Evolutionary conservation across 2,797 vertebrate genomes (phyloP).

Genomic region (Melanotaenia pygmaea): DNA sequence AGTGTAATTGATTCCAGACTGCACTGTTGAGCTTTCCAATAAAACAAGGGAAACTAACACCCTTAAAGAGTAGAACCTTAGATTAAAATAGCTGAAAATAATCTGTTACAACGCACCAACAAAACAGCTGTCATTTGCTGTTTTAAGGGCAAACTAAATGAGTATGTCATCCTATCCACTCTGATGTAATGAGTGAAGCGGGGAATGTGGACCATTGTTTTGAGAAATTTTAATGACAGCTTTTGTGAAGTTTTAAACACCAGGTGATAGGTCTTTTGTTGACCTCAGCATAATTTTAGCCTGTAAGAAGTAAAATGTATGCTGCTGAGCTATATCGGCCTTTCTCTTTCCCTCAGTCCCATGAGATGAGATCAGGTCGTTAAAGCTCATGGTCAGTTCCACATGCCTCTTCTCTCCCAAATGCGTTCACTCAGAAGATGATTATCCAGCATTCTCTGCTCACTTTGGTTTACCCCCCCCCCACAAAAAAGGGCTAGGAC

Average conservation of each 20-base stretch:
- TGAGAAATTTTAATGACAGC: conserved; percentile 8
- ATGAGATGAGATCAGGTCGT: conserved; percentile 23
- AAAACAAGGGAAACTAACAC: conserved; percentile 30
- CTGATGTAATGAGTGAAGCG: conserved; percentile 5
- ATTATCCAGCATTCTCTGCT: conserved; percentile 58
- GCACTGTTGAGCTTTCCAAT: conserved; percentile 14
- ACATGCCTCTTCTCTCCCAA: conserved; percentile 36
- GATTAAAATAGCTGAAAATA: conserved; percentile 22
- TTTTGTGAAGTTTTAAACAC: conserved; percentile 12
- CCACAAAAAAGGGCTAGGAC: conserved; percentile 13
- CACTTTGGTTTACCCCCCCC: conserved; percentile 48
- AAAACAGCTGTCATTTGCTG: conserved; percentile 26
- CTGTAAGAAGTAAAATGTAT: conserved; percentile 2
- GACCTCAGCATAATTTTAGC: not conserved
- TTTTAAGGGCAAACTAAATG: conserved; percentile 25
- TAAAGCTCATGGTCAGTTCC: conserved; percentile 36
- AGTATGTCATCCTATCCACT: conserved; percentile 14
- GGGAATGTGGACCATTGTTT: conserved; percentile 30
- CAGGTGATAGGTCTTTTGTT: not conserved
- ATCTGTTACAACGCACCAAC: not conserved
- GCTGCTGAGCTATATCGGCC: not conserved
- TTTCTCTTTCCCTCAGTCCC: conserved; percentile 2
- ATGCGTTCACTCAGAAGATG: conserved; percentile 50
- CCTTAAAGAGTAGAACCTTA: conserved; percentile 17
- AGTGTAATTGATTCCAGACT: conserved; percentile 58